Conservation (phyloP, 2,888 invertebrate species). For the Corbicula japonica region DNA sequence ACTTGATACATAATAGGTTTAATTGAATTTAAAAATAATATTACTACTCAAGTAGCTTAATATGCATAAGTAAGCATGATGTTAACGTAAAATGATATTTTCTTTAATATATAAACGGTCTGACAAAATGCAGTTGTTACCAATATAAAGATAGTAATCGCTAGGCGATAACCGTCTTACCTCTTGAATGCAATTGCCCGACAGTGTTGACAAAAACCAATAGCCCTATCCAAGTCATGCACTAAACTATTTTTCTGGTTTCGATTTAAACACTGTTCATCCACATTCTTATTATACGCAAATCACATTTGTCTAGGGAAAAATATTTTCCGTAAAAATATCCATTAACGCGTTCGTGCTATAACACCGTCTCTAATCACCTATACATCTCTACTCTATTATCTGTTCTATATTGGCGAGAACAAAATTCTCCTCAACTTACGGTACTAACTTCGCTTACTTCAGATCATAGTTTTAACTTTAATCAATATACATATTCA, state of each 20-base stretch:
- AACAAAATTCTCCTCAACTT: slow-evolving; percentile 12
- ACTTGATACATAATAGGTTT: no score
- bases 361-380: slow-evolving; percentile 1
- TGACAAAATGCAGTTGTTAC: no score
- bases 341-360: background rate
- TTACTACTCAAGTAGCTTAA: no score
- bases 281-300: background rate
- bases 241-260: background rate
- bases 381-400: background rate
- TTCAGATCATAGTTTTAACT: slow-evolving; percentile 1
- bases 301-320: background rate
- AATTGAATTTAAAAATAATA: no score
- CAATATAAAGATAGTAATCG: no score
- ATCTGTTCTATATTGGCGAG: no score
- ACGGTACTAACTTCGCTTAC: background rate
- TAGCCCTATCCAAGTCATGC: background rate
- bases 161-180: no score
- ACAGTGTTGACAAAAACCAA: background rate
- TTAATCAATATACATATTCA: slow-evolving; percentile 8
- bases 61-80: no score
- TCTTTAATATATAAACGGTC: no score
- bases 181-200: no score
- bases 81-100: no score
- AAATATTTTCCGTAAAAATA: background rate
- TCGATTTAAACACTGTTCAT: background rate